A percentile compares a stretch with the other conserved stretches of the same genome.
Evolutionary conservation across 2,888 invertebrate genomes (phyloP).

Genomic region (Acanthoscelides obtectus): DNA sequence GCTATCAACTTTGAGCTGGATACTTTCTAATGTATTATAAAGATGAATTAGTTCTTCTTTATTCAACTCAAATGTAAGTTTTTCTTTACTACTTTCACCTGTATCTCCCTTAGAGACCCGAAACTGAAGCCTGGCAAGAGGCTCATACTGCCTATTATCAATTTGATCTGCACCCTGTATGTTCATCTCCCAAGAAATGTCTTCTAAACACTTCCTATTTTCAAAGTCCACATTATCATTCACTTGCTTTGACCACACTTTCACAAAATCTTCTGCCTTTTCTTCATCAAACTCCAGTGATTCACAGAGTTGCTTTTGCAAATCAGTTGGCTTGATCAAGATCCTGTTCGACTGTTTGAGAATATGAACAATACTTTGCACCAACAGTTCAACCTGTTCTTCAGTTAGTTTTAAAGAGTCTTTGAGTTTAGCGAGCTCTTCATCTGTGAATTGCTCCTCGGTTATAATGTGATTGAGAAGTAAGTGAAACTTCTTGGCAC

Average conservation of each 20-base stretch:
- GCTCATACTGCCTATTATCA: slow-evolving; percentile 47
- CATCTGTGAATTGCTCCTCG: slow-evolving; percentile 30
- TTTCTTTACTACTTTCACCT: slow-evolving; percentile 34
- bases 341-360: slow-evolving; percentile 50
- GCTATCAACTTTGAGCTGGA: slow-evolving; percentile 47
- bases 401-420: slow-evolving; percentile 32
- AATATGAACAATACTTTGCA: slow-evolving; percentile 43
- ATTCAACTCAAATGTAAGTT: slow-evolving; percentile 50
- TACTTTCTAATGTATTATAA: slow-evolving; percentile 52
- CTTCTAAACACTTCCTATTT: slow-evolving; percentile 48
- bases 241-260: slow-evolving; percentile 52
- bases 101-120: slow-evolving; percentile 34
- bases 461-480: slow-evolving; percentile 32
- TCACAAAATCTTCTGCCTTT: slow-evolving; percentile 54
- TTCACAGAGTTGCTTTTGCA: slow-evolving; percentile 51
- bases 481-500: slow-evolving; percentile 30
- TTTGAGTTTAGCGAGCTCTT: slow-evolving; percentile 32
- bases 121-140: slow-evolving; percentile 51
- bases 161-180: slow-evolving; percentile 51
- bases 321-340: slow-evolving; percentile 52
- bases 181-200: slow-evolving; percentile 55
- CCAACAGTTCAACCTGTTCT: slow-evolving; percentile 28
- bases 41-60: slow-evolving; percentile 50
- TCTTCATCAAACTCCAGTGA: slow-evolving; percentile 49
- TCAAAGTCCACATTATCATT: slow-evolving; percentile 52